phyloP scores from a whole-genome alignment of 2,113 vertebrate species.

The Rhodinocichla rosea region DNA sequence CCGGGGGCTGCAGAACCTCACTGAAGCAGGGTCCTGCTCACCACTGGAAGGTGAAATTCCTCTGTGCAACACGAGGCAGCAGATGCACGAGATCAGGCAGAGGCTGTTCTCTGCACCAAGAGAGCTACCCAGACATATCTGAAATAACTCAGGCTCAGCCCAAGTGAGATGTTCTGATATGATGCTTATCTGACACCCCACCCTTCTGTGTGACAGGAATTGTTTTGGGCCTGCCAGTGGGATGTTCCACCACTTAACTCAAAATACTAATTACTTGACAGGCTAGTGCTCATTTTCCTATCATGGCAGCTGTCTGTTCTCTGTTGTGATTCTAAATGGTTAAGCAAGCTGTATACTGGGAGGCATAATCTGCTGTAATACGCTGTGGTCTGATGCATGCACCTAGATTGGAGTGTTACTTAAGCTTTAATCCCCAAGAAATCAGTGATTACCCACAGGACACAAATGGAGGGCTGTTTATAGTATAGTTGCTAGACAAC shows the following conservation, averaged over 20 bases:
- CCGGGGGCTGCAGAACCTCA: not conserved
- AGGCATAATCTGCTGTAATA: constrained; percentile 56
- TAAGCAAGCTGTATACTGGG: constrained; percentile 26
- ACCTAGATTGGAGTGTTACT: constrained; percentile 62
- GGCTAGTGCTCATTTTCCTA: not conserved
- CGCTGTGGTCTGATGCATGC: not conserved
- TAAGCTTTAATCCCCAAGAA: constrained; percentile 65
- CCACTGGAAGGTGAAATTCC: not conserved
- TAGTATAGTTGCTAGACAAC: constrained; percentile 40
- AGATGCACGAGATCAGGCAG: not conserved
- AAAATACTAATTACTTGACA: constrained; percentile 5
- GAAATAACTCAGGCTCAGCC: not conserved
- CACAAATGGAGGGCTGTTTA: constrained; percentile 49
- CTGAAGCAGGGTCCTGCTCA: not conserved
- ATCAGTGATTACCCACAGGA: constrained; percentile 57
- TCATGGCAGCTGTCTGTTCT: not conserved
- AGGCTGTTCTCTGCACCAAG: not conserved
- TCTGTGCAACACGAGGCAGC: not conserved
- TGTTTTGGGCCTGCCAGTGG: not conserved
- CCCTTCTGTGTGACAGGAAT: not conserved
- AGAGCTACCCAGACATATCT: not conserved
- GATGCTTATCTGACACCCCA: not conserved
- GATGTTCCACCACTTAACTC: not conserved
- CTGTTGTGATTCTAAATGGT: constrained; percentile 32
- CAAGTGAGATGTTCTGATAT: not conserved